A percentile compares a stretch with the other conserved stretches of the same genome.
Conservation (phyloP, 2,888 invertebrate species). For the Drosophila histrio region DNA sequence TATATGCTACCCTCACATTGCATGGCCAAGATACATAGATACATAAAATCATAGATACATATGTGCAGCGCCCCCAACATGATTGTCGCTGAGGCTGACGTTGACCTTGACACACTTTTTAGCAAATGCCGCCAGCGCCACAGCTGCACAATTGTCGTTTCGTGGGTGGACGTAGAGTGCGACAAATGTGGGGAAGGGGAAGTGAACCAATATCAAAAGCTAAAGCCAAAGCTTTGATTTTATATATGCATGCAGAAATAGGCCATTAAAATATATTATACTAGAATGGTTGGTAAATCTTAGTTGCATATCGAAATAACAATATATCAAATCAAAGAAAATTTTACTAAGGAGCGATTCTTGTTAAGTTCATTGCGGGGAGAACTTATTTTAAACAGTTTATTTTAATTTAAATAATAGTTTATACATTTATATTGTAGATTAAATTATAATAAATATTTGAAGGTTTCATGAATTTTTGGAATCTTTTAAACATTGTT, state of each 20-base stretch:
- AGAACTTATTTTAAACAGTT: too few relatives aligned
- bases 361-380: too few relatives aligned
- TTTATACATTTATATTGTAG: too few relatives aligned
- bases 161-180: slow-evolving; percentile 27
- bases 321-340: too few relatives aligned
- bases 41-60: slow-evolving; percentile 24
- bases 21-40: slow-evolving; percentile 27
- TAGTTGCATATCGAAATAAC: too few relatives aligned
- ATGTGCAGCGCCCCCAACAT: slow-evolving; percentile 38
- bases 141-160: slow-evolving; percentile 38
- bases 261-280: neutral
- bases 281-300: neutral
- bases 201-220: neutral
- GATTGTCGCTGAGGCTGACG: slow-evolving; percentile 12
- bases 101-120: slow-evolving; percentile 66
- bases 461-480: too few relatives aligned
- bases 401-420: too few relatives aligned
- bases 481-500: too few relatives aligned
- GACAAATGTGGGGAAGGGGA: slow-evolving; percentile 1
- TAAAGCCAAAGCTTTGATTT: slow-evolving; percentile 14
- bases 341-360: too few relatives aligned
- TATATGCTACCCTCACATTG: slow-evolving; percentile 28
- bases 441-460: too few relatives aligned
- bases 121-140: slow-evolving; percentile 27
- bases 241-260: neutral